A percentile compares a stretch with the other conserved stretches of the same genome.
These are phyloP conservation scores for Melipona quadrifasciata DNA, from an alignment of 1,140 invertebrate genomes.

Conservation along the genomic window DNA sequence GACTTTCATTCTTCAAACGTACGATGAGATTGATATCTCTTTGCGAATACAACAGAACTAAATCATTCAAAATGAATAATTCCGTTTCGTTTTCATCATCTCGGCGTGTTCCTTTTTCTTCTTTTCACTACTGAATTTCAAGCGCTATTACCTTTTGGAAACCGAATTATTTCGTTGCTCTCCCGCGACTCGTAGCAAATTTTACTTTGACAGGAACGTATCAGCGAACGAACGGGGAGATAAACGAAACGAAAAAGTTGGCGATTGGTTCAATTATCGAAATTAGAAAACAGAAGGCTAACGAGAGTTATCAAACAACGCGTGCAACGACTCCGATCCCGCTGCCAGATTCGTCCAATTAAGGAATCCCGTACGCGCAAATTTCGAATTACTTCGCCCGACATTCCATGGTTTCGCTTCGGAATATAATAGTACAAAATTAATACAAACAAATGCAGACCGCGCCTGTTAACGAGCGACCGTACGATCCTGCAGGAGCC, in stretches of 20 bases:
- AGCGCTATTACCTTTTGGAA: background rate
- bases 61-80: background rate
- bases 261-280: background rate
- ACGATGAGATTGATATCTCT: background rate
- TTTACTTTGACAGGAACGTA: background rate
- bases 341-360: constrained; percentile 27
- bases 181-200: background rate
- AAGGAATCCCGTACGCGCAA: constrained; percentile 21
- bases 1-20: background rate
- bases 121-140: background rate
- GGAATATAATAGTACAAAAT: constrained; percentile 1
- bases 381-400: constrained; percentile 33
- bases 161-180: background rate
- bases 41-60: background rate
- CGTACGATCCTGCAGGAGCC: background rate
- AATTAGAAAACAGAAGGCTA: background rate
- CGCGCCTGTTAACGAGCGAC: constrained; percentile 17
- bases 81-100: background rate
- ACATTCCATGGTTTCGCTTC: constrained; percentile 1
- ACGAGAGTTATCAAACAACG: background rate
- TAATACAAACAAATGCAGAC: constrained; percentile 14
- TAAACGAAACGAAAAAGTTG: background rate
- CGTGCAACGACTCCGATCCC: background rate
- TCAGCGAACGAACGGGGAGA: background rate
- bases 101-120: no score